Evolutionary conservation across 64 coral and sea anemone species (phyloP).

Genomic region (Astreopora myriophthalma): DNA sequence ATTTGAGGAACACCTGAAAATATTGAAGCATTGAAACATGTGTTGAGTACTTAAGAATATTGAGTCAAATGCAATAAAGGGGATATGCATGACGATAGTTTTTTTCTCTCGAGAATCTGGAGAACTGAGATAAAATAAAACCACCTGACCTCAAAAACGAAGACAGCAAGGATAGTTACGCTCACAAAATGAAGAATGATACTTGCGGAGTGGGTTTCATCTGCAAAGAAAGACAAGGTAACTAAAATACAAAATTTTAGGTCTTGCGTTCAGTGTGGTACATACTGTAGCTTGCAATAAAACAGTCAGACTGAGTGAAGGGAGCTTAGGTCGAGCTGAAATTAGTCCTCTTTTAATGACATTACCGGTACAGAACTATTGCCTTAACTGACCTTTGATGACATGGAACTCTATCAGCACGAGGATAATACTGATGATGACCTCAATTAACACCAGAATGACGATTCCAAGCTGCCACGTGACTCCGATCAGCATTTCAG

Average conservation of each 20-base stretch:
- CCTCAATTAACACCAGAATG: slow-evolving; percentile 82
- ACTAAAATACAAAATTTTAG: no score
- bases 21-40: neutral
- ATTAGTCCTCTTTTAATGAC: no score
- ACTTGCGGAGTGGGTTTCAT: slow-evolving; percentile 29
- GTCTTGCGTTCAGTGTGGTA: no score
- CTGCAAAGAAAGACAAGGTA: neutral
- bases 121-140: no score
- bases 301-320: no score
- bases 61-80: no score
- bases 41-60: no score
- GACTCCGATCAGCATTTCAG: slow-evolving; percentile 75
- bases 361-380: no score
- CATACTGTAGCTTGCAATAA: no score
- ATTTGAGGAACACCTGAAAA: slow-evolving; percentile 45
- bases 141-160: slow-evolving; percentile 59
- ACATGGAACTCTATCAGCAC: slow-evolving; percentile 70
- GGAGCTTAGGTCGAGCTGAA: no score
- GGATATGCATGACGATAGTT: no score
- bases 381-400: slow-evolving; percentile 74
- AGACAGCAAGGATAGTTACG: slow-evolving; percentile 21
- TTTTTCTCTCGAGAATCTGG: no score
- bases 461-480: slow-evolving; percentile 85
- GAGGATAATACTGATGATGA: slow-evolving; percentile 74
- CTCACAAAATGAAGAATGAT: slow-evolving; percentile 37